Percentiles rank a stretch among this genome's conserved stretches.
phyloP scores from a whole-genome alignment of 2,113 vertebrate species.

The Stigmatopora nigra region DNA sequence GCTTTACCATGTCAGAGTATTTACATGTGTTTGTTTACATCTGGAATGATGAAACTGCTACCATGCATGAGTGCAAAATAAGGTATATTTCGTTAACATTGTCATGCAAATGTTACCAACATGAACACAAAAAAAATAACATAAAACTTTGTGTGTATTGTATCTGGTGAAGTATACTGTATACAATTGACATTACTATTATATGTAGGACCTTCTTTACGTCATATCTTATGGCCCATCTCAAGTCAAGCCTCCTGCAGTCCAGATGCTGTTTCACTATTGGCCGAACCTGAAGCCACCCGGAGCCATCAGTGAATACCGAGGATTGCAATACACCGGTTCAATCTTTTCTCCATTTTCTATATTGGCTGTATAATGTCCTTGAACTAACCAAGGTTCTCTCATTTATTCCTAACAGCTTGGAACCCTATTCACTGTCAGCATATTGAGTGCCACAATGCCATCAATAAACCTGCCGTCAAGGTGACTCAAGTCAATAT shows the following conservation, averaged over 20 bases:
- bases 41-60: neutral
- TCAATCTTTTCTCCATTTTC: slow-evolving; percentile 39
- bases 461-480: slow-evolving; percentile 98
- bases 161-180: neutral
- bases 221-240: slow-evolving; percentile 98
- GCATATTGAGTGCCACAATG: slow-evolving; percentile 97
- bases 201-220: slow-evolving; percentile 87
- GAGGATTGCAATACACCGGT: slow-evolving; percentile 98
- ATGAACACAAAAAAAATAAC: neutral
- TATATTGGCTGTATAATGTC: slow-evolving; percentile 7
- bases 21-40: neutral
- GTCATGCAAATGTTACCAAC: neutral
- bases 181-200: slow-evolving; percentile 15
- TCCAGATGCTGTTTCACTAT: slow-evolving; percentile 99
- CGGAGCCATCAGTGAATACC: slow-evolving; percentile 96
- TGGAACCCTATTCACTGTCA: slow-evolving; percentile 99
- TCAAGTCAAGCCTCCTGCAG: slow-evolving; percentile 96
- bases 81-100: neutral
- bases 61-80: neutral
- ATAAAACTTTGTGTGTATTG: neutral
- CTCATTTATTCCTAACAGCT: slow-evolving; percentile 69
- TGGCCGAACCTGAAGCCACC: slow-evolving; percentile 99
- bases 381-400: slow-evolving; percentile 24
- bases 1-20: neutral
- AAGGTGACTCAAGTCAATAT: slow-evolving; percentile 75